Evolutionary conservation across 2,113 vertebrate genomes (phyloP).

Genomic region (Grantiella picta): DNA sequence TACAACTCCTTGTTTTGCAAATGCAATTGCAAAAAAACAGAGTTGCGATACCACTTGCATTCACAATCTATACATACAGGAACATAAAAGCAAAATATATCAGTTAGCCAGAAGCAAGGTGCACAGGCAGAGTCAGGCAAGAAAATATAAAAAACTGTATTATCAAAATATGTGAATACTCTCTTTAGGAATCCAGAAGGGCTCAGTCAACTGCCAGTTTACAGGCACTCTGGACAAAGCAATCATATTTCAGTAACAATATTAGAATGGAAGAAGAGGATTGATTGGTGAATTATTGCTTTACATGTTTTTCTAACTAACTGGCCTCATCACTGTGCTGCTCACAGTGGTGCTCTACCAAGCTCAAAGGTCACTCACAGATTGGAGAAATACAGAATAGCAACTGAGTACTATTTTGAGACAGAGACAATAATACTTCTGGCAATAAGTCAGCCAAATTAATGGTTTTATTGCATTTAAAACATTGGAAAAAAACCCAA

Average conservation of each 20-base stretch:
- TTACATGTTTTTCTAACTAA: neutral
- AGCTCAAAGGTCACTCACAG: neutral
- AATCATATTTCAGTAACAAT: neutral
- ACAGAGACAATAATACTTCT: neutral
- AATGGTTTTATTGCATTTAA: neutral
- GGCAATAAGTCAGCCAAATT: neutral
- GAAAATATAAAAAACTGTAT: neutral
- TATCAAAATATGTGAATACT: neutral
- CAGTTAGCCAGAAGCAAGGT: neutral
- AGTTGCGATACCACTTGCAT: neutral
- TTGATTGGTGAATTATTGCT: neutral
- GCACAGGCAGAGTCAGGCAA: neutral
- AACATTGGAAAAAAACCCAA: neutral
- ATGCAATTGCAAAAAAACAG: neutral
- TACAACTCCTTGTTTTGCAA: neutral
- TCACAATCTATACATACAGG: neutral
- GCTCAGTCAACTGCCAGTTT: neutral
- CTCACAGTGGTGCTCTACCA: rapidly evolving
- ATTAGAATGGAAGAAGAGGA: neutral
- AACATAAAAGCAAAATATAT: neutral
- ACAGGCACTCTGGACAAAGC: neutral
- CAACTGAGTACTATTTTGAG: neutral
- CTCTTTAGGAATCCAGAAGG: neutral
- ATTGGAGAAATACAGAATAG: neutral
- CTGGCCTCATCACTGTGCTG: neutral